Base-by-base conservation (phyloP, 1,140 invertebrate genomes). In the Plutomurus gul region DNA sequence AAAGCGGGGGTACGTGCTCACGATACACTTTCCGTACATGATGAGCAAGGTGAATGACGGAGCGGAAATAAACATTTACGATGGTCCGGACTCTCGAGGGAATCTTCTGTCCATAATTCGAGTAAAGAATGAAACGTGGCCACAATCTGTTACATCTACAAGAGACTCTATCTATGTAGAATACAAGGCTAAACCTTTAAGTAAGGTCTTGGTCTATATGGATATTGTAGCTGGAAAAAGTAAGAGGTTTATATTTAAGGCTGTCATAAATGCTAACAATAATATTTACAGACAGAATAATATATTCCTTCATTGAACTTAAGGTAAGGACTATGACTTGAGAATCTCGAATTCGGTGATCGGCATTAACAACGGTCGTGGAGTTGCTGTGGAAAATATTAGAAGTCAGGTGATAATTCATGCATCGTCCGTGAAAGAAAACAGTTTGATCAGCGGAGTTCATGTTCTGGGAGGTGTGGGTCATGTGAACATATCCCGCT, bases 401-500 rank as follows among this genome's bases (percentile, higher is more conserved):
- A 89, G 94, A 84, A 95, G 93, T 1, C 91, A 92, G 82, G 84
- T 96, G 8, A 91, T 94, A 86, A 89, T 95, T 70, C 92, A 95
- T 82, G 90, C 92, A 18, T 93, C 92, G 1, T 92, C 91, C 0
- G 89, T 98, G n/a, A 93, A 93, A 0, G 92, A 93, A 78, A 97
- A 97, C 85, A 92, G 92, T 80, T 93, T 96, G 84, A 90, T 95
- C 8, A 94, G 94, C 7, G 96, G 96, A 2, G 88, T 98, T 7
- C 94, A 97, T 84, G 90, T 98, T 4, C 87, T 91, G 0, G 92
- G 89, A 80, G 96, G 96, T 0, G 93, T 92, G 1, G 94, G 95
- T n/a, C 93, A 97, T 85, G 91, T 99, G 0, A 96, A 99, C 84
- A 90, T 99, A 3, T 97, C 96, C 5, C 91, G 92, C 81, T 95